A percentile compares a stretch with the other conserved stretches of the same genome.
Conservation (phyloP, 2,888 invertebrate species). For the Eretmocerus hayati region DNA sequence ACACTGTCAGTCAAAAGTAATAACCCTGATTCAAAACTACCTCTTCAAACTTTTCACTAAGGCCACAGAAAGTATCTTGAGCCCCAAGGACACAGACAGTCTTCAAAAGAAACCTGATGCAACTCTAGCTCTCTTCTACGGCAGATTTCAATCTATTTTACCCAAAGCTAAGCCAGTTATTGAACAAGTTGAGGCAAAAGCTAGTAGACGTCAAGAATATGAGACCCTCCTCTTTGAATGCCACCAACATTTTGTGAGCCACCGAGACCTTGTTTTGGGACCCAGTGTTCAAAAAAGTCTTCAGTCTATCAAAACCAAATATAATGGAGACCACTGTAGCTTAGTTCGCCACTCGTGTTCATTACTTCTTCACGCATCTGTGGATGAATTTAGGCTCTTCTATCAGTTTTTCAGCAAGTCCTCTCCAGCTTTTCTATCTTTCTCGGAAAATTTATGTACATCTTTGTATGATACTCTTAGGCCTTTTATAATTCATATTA, state of each 20-base stretch:
- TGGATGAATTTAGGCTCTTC: slow-evolving; percentile 89
- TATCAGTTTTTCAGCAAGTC: slow-evolving; percentile 78
- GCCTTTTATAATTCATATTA: slow-evolving; percentile 91
- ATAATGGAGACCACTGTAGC: slow-evolving; percentile 72
- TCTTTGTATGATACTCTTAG: slow-evolving; percentile 86
- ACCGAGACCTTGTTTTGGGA: slow-evolving; percentile 57
- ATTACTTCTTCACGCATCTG: slow-evolving; percentile 84
- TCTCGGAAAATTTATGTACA: slow-evolving; percentile 78
- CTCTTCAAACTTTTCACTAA: slow-evolving; percentile 69
- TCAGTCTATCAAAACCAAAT: slow-evolving; percentile 46
- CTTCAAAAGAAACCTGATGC: slow-evolving; percentile 52
- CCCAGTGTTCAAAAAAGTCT: slow-evolving; percentile 50
- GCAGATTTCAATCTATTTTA: slow-evolving; percentile 90
- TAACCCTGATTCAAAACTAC: slow-evolving; percentile 72
- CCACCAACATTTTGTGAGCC: slow-evolving; percentile 74
- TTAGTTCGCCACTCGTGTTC: slow-evolving; percentile 81
- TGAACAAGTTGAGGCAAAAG: slow-evolving; percentile 71
- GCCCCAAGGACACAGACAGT: slow-evolving; percentile 30
- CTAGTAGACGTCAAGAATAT: slow-evolving; percentile 69
- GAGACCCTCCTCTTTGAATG: slow-evolving; percentile 68
- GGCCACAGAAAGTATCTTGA: slow-evolving; percentile 58
- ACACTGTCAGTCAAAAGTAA: slow-evolving; percentile 74
- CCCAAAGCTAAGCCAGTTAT: slow-evolving; percentile 76
- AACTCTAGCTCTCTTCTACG: slow-evolving; percentile 81
- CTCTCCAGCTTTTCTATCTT: slow-evolving; percentile 63